Base-by-base conservation (phyloP, 23 tunicate species). In the Clavelina lepadiformis region DNA sequence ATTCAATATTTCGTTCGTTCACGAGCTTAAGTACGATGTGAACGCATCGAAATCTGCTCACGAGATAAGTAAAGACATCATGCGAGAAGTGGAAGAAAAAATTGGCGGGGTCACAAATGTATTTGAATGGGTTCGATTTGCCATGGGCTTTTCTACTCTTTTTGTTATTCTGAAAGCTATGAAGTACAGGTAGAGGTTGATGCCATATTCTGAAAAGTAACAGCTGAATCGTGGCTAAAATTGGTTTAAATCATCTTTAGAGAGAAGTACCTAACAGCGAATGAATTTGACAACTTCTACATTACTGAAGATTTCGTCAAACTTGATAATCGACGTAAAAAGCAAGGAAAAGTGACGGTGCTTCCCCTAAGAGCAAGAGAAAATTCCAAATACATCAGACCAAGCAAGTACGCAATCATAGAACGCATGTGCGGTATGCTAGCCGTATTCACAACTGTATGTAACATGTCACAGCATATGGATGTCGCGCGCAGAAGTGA, bases 401-500 rank as follows among this genome's bases (percentile, higher is more conserved):
- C 95, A 13, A 65, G 53, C 53, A 71, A 74, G 95, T 86, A 51
- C 21, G 34, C 18, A 29, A 7, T 6, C 65, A 13, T 23, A n/a
- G n/a, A n/a, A 0, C 0, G 51, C 51, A 46, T 46, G 20, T 46
- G 19, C 20, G 51, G 20, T 19, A 46, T 46, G 51, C 19, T 20
- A 20, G 0, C 20, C n/a, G 51, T 46, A 19, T n/a, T n/a, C n/a
- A 19, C n/a, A 13, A 19, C n/a, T n/a, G n/a, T n/a, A n/a, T n/a
- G n/a, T n/a, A n/a, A n/a, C n/a, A n/a, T 59, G 28, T 72, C 55
- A 2, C 46, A 87, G 96, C 25, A 60, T 60, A 11, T 80, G 81
- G 73, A 79, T 87, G 96, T 79, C 96, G 18, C 47, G 70, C 5
- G 35, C 71, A n/a, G 96, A 87, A 73, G 31, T 87, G 32, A 79